Conservation (phyloP, 2,888 invertebrate species). For the Lasioglossum marginatum region DNA sequence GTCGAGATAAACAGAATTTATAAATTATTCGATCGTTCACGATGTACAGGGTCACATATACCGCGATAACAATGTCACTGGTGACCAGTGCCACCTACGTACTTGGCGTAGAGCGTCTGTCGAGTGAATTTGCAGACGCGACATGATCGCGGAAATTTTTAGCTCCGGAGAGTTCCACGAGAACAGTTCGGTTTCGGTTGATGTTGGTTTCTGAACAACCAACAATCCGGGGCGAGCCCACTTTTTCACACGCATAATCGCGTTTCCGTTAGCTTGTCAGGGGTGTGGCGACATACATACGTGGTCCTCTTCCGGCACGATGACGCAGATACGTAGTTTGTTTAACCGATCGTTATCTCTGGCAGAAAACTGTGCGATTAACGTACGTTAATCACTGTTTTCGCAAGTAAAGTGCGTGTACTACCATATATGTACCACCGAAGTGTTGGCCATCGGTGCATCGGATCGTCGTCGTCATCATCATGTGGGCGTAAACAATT, state of each 20-base stretch:
- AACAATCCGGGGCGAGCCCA: conserved; percentile 8
- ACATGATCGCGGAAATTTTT: conserved; percentile 27
- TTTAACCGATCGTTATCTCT: conserved; percentile 70
- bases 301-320: conserved; percentile 51
- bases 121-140: conserved; percentile 31
- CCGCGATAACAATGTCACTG: conserved; percentile 35
- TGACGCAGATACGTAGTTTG: conserved; percentile 67
- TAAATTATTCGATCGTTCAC: conserved; percentile 18
- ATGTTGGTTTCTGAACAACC: conserved; percentile 22
- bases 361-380: conserved; percentile 27
- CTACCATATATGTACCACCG: background rate
- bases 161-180: background rate
- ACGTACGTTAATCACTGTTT: conserved; percentile 23
- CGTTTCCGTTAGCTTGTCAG: conserved; percentile 28
- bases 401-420: conserved; percentile 18
- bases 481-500: background rate
- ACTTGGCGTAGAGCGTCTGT: conserved; percentile 35
- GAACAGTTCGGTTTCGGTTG: background rate
- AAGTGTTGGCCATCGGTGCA: background rate
- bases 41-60: conserved; percentile 22
- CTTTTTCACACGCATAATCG: conserved; percentile 38
- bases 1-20: background rate
- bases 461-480: background rate
- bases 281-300: conserved; percentile 67
- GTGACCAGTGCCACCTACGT: conserved; percentile 63